A percentile compares a stretch with the other conserved stretches of the same genome.
Conservation (phyloP, 2,113 vertebrate species). For the Ptilorrhoa leucosticta region DNA sequence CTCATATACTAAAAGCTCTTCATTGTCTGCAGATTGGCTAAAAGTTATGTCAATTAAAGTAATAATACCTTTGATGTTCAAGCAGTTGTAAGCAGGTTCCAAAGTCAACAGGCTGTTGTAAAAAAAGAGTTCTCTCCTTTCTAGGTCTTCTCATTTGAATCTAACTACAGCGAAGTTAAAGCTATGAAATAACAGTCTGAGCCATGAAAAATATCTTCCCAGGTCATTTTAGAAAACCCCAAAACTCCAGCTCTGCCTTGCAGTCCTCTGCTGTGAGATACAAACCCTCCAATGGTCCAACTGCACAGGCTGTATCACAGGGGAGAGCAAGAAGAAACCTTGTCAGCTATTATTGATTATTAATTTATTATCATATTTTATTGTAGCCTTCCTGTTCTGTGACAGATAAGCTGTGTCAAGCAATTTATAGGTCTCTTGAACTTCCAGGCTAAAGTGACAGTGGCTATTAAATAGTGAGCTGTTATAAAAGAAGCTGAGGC, state of each 20-base stretch:
- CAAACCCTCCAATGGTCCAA: not conserved
- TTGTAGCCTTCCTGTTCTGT: not conserved
- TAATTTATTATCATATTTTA: slow-evolving; percentile 50
- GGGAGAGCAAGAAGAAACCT: not conserved
- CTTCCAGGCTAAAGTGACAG: slow-evolving; percentile 34
- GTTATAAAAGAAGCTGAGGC: slow-evolving; percentile 18
- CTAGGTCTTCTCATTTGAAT: not conserved
- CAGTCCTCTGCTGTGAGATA: not conserved
- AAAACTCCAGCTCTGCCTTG: not conserved
- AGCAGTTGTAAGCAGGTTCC: not conserved
- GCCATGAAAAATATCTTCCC: not conserved
- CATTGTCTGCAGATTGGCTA: not conserved
- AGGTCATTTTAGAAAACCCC: not conserved
- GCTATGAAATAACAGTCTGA: not conserved
- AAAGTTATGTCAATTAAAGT: not conserved
- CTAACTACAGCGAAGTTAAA: not conserved
- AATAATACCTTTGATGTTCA: not conserved
- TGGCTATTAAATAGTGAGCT: slow-evolving; percentile 23
- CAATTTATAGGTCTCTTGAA: slow-evolving; percentile 49
- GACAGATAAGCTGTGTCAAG: slow-evolving; percentile 20
- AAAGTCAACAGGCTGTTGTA: not conserved
- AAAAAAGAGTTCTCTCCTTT: not conserved
- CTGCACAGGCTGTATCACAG: not conserved
- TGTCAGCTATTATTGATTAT: slow-evolving; percentile 42
- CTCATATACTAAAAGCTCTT: not conserved